A percentile compares a stretch with the other conserved stretches of the same genome.
These are phyloP conservation scores for Luehdorfia chinensis DNA, from an alignment of 1,140 invertebrate genomes.

Conservation along the genomic window DNA sequence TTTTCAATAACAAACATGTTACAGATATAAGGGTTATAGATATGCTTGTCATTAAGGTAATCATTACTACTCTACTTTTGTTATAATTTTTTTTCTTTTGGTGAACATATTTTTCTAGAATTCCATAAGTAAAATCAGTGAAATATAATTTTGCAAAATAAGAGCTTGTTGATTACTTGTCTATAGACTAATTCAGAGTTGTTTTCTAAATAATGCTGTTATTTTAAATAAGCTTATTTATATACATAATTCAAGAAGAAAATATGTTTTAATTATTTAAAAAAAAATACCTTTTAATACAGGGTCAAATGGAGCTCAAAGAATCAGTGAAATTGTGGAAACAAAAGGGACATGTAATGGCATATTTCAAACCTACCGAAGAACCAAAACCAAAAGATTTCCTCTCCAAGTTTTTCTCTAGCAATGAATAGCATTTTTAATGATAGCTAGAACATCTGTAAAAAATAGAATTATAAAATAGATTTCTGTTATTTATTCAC, in stretches of 20 bases:
- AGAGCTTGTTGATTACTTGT: too few relatives aligned
- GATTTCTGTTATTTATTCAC: not conserved
- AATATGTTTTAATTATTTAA: too few relatives aligned
- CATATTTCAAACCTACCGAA: slow-evolving; percentile 89
- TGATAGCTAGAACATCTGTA: slow-evolving; percentile 19
- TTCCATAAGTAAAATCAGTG: slow-evolving; percentile 11
- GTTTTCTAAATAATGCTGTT: too few relatives aligned
- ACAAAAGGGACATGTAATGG: slow-evolving; percentile 91
- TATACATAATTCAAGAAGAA: too few relatives aligned
- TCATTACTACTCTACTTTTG: not conserved
- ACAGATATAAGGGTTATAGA: slow-evolving; percentile 94
- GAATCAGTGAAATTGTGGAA: slow-evolving; percentile 93
- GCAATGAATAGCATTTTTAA: slow-evolving; percentile 75
- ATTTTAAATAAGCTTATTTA: too few relatives aligned
- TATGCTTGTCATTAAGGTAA: slow-evolving; percentile 93
- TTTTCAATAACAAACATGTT: slow-evolving; percentile 84
- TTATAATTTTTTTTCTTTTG: not conserved
- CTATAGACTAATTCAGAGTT: too few relatives aligned
- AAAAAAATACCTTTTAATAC: too few relatives aligned
- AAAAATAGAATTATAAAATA: slow-evolving; percentile 19
- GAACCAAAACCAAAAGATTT: slow-evolving; percentile 94
- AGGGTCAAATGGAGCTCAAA: slow-evolving; percentile 97
- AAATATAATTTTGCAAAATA: too few relatives aligned
- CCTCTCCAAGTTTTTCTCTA: slow-evolving; percentile 91
- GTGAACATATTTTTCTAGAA: too few relatives aligned